Evolutionary conservation across 2,888 invertebrate genomes (phyloP).

Genomic region (Troides helena): DNA sequence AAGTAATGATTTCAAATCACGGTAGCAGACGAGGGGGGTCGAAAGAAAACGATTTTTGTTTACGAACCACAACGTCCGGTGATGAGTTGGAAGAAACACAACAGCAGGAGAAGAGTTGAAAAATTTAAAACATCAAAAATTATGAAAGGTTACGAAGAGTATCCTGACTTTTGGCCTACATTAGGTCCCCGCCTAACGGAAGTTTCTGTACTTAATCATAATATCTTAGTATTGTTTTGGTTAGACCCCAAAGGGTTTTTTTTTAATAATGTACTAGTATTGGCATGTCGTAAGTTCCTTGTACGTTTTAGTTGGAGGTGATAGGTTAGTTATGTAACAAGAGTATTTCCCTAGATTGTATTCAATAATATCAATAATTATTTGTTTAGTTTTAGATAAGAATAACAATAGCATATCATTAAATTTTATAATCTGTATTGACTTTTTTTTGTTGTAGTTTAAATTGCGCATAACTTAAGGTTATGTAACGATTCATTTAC

Average conservation of each 20-base stretch:
- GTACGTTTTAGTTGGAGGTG: slow-evolving; percentile 23
- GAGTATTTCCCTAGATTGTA: slow-evolving; percentile 20
- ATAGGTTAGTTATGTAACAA: slow-evolving; percentile 25
- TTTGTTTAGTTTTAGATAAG: slow-evolving; percentile 27
- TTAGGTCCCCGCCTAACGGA: slow-evolving; percentile 65
- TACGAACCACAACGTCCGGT: background rate
- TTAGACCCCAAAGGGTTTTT: slow-evolving; percentile 2
- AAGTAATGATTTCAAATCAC: too few species aligned
- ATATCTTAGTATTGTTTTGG: slow-evolving; percentile 50
- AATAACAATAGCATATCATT: background rate
- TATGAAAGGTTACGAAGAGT: slow-evolving; percentile 31
- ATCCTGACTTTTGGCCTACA: slow-evolving; percentile 50
- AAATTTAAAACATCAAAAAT: background rate
- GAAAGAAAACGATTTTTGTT: background rate
- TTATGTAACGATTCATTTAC: slow-evolving; percentile 6
- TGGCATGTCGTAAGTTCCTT: slow-evolving; percentile 28
- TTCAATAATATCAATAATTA: slow-evolving; percentile 20
- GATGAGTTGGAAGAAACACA: background rate
- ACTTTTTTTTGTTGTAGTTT: slow-evolving; percentile 10
- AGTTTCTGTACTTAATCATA: slow-evolving; percentile 62
- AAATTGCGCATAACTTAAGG: background rate
- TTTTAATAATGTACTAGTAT: slow-evolving; percentile 6
- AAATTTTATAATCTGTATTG: slow-evolving; percentile 1
- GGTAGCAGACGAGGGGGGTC: too few species aligned
- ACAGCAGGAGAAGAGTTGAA: background rate